phyloP scores from a whole-genome alignment of 2,888 invertebrate species.

The Notodonta ziczac region DNA sequence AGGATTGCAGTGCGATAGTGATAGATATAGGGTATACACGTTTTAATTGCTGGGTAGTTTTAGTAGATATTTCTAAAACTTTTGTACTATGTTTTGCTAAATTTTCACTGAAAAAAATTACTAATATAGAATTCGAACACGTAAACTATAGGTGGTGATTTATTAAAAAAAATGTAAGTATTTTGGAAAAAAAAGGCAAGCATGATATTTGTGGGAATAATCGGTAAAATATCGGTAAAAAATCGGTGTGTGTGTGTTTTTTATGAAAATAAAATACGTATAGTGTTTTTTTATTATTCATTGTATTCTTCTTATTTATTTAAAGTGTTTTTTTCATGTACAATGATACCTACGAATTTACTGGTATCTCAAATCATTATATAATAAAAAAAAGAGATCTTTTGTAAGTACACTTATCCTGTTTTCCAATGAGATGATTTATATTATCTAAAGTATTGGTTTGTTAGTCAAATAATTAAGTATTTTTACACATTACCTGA shows the following conservation, averaged over 20 bases:
- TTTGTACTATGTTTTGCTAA: conserved; percentile 85
- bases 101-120: conserved; percentile 78
- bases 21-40: conserved; percentile 75
- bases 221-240: conserved; percentile 30
- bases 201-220: conserved; percentile 56
- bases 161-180: conserved; percentile 41
- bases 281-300: conserved; percentile 45
- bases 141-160: conserved; percentile 57
- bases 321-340: conserved; percentile 67
- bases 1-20: conserved; percentile 75
- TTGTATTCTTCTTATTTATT: conserved; percentile 38
- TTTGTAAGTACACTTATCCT: conserved; percentile 56
- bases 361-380: conserved; percentile 57
- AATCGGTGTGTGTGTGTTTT: conserved; percentile 31
- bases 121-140: conserved; percentile 79
- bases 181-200: conserved; percentile 61
- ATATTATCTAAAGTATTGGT: conserved; percentile 75
- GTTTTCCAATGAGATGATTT: conserved; percentile 81
- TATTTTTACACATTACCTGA: conserved; percentile 83
- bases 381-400: conserved; percentile 54
- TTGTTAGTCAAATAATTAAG: conserved; percentile 78
- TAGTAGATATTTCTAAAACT: conserved; percentile 82
- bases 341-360: conserved; percentile 61
- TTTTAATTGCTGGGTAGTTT: conserved; percentile 81
- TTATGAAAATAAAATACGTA: conserved; percentile 13